Evolutionary conservation across 2,113 vertebrate species (phyloP).

Genomic region (Todiramphus saurophagus): DNA sequence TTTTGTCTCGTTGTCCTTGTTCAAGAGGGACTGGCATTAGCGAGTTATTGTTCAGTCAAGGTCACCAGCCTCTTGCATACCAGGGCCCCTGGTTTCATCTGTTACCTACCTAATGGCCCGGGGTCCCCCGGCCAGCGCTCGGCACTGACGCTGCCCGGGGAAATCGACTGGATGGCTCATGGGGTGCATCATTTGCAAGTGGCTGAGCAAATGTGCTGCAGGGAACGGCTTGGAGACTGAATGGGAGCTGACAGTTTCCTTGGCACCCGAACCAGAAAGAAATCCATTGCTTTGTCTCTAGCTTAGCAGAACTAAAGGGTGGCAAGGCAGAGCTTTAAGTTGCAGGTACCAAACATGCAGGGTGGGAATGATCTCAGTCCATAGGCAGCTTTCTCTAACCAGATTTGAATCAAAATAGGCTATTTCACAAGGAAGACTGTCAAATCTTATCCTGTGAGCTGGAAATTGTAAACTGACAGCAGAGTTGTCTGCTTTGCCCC

Average conservation of each 20-base stretch:
- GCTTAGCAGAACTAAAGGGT: background rate
- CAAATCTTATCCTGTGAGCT: background rate
- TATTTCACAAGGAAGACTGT: background rate
- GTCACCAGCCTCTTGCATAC: background rate
- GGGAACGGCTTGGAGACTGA: background rate
- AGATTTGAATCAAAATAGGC: background rate
- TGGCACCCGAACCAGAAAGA: background rate
- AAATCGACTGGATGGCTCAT: background rate
- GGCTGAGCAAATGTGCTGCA: background rate
- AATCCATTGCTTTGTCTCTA: background rate
- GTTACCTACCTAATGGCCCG: background rate
- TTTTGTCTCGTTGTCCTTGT: background rate
- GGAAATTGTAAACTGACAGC: background rate
- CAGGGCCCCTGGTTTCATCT: background rate
- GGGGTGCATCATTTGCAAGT: slow-evolving; percentile 1
- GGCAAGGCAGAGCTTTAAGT: background rate
- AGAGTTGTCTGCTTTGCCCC: background rate
- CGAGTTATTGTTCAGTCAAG: background rate
- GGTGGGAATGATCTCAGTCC: background rate
- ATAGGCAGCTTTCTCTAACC: background rate
- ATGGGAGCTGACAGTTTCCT: slow-evolving; percentile 31
- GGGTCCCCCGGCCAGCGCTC: background rate
- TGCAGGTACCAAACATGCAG: background rate
- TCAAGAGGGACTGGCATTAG: background rate
- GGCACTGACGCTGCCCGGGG: background rate